phyloP scores from a whole-genome alignment of 2,113 vertebrate species.

The Gallinago jamesoni region DNA sequence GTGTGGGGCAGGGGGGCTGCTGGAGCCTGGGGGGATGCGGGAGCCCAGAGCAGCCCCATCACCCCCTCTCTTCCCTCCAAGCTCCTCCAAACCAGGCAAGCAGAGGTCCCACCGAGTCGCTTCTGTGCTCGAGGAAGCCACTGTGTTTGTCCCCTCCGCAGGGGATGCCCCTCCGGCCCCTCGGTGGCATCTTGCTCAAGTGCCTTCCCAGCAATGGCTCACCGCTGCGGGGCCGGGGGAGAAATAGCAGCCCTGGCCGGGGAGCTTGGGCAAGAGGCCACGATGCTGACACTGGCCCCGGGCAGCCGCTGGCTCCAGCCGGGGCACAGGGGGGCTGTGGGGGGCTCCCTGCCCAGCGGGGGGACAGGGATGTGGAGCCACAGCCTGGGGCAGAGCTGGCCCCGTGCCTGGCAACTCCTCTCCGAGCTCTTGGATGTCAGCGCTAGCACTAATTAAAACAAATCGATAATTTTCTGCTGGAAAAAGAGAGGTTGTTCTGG shows the following conservation, averaged over 20 bases:
- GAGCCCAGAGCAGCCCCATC: fast-evolving
- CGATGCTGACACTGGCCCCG: fast-evolving
- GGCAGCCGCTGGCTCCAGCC: neutral
- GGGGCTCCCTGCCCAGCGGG: neutral
- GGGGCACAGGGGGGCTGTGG: neutral
- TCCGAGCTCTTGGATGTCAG: neutral
- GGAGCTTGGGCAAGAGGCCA: constrained; percentile 35
- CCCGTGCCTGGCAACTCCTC: neutral
- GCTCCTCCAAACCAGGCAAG: neutral
- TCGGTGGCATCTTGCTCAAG: constrained; percentile 20
- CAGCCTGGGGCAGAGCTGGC: neutral
- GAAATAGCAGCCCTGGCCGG: neutral
- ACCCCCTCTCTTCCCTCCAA: neutral
- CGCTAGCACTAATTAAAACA: neutral
- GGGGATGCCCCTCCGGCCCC: neutral
- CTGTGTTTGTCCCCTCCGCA: neutral
- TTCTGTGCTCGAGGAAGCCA: neutral
- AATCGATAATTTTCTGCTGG: neutral
- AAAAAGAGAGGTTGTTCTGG: constrained; percentile 8
- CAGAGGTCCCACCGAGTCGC: neutral
- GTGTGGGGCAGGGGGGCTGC: neutral
- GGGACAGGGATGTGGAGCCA: neutral
- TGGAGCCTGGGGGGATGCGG: neutral
- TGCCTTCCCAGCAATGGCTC: constrained; percentile 5
- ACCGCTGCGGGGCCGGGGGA: neutral